These are phyloP conservation scores for Actinia equina DNA, from an alignment of 64 coral and sea anemone species.

Conservation along the genomic window DNA sequence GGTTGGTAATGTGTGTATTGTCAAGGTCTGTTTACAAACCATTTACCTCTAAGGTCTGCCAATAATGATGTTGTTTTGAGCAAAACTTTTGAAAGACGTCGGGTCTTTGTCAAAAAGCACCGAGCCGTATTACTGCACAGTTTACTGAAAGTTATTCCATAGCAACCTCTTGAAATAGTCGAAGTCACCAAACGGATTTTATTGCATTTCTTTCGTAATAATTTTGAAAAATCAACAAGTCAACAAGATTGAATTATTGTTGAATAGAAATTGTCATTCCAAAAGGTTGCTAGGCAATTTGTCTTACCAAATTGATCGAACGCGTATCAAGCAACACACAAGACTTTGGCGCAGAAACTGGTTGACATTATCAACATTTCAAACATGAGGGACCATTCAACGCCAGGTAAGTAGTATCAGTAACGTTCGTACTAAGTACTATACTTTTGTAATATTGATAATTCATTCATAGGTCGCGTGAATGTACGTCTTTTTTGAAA, in stretches of 20 bases:
- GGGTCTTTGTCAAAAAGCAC: background rate
- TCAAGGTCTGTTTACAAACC: background rate
- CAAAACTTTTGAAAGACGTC: background rate
- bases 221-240: background rate
- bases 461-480: background rate
- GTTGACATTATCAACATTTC: background rate
- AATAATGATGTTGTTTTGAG: background rate
- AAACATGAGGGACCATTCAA: background rate
- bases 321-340: background rate
- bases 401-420: background rate
- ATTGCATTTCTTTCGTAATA: background rate
- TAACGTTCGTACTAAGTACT: too few relatives aligned
- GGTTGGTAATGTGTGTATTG: background rate
- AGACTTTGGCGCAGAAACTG: background rate
- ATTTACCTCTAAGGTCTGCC: background rate
- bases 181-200: background rate
- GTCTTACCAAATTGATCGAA: background rate
- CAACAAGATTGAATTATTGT: background rate
- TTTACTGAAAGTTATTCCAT: conserved; percentile 1
- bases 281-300: background rate
- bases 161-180: background rate
- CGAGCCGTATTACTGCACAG: background rate
- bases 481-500: too few relatives aligned
- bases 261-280: background rate
- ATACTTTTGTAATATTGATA: background rate